Evolutionary conservation across 2,113 vertebrate species (phyloP).

Genomic region (Pseudorectes ferrugineus): DNA sequence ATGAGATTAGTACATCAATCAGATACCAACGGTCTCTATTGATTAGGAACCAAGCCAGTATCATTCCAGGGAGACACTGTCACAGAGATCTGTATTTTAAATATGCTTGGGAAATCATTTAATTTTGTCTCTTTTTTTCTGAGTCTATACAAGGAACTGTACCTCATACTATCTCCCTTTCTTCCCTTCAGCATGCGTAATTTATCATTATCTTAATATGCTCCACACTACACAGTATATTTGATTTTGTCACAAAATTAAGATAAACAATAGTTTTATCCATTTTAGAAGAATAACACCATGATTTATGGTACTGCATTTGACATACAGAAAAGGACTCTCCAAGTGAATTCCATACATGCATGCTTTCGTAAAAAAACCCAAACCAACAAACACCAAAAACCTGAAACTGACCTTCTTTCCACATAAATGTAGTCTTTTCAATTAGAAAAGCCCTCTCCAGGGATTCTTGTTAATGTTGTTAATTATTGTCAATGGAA

Average conservation of each 20-base stretch:
- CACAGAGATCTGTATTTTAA: neutral
- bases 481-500: neutral
- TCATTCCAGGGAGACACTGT: neutral
- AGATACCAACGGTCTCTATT: neutral
- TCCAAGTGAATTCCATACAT: neutral
- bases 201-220: neutral
- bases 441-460: neutral
- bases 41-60: neutral
- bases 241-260: neutral
- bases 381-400: neutral
- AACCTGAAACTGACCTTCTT: neutral
- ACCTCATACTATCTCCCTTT: neutral
- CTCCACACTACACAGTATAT: neutral
- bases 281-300: neutral
- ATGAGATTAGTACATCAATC: conserved; percentile 1
- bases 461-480: neutral
- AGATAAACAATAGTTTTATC: neutral
- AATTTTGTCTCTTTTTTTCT: neutral
- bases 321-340: neutral
- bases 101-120: neutral
- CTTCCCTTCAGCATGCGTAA: neutral
- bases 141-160: neutral
- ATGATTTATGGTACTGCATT: neutral
- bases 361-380: rapidly evolving
- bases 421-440: neutral